A percentile compares a stretch with the other conserved stretches of the same genome.
phyloP scores from a whole-genome alignment of 30 jellyfish, hydroid and myxozoan genomes.

The Pelagia noctiluca region DNA sequence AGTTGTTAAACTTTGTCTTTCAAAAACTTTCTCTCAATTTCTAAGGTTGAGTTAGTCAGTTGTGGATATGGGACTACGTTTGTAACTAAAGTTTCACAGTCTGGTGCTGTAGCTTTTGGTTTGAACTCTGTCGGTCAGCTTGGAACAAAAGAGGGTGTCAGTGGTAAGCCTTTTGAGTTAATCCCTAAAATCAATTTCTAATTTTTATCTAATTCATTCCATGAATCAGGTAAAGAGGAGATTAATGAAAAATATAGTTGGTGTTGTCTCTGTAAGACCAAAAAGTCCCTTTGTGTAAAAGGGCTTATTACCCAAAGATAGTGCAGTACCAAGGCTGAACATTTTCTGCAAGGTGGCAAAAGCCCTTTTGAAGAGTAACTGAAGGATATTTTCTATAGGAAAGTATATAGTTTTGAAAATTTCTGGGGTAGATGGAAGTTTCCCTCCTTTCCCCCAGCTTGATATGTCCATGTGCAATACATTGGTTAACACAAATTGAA shows the following conservation, averaged over 20 bases:
- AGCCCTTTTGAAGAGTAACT: no score
- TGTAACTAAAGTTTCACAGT: background rate
- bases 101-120: slow-evolving; percentile 19
- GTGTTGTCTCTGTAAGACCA: background rate
- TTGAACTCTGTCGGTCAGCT: slow-evolving; percentile 64
- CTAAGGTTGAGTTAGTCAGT: slow-evolving; percentile 32
- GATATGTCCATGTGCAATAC: background rate
- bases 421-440: no score
- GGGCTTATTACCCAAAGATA: no score
- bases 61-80: slow-evolving; percentile 73
- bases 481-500: background rate
- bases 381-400: no score
- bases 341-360: no score
- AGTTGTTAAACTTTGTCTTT: background rate
- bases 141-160: slow-evolving; percentile 14
- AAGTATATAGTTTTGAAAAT: no score
- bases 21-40: background rate
- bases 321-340: no score
- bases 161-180: no score
- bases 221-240: background rate
- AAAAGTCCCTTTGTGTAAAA: background rate
- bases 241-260: background rate
- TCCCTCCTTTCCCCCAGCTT: no score
- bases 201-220: no score
- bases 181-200: no score